phyloP scores from a whole-genome alignment of 1,140 invertebrate genomes.

The Drosophila takahashii region DNA sequence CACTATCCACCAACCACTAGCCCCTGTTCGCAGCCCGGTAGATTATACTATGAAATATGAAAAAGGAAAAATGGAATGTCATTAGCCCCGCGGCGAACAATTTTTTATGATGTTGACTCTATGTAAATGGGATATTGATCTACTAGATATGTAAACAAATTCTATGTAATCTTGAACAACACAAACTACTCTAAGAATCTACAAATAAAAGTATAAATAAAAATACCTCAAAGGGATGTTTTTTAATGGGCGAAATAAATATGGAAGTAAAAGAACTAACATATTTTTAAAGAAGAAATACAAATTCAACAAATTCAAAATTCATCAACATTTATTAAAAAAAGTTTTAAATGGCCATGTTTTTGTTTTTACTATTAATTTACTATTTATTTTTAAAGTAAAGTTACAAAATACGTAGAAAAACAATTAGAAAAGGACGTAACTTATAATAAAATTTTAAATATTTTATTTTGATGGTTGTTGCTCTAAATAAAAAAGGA shows the following conservation, averaged over 20 bases:
- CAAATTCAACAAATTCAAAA: too few species aligned
- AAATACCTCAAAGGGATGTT: not conserved
- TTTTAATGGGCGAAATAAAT: not conserved
- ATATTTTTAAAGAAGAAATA: too few species aligned
- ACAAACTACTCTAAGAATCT: slow-evolving; percentile 53
- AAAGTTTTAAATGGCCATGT: too few species aligned
- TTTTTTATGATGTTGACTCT: slow-evolving; percentile 53
- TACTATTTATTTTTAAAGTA: too few species aligned
- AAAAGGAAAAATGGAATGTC: slow-evolving; percentile 6
- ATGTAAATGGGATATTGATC: slow-evolving; percentile 79
- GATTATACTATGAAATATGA: slow-evolving; percentile 1
- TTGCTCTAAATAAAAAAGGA: too few species aligned
- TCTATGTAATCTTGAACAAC: slow-evolving; percentile 68
- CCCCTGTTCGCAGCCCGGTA: slow-evolving; percentile 13
- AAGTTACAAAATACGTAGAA: too few species aligned
- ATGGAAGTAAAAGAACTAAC: too few species aligned
- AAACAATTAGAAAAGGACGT: too few species aligned
- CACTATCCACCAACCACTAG: slow-evolving; percentile 28
- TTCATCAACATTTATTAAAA: too few species aligned
- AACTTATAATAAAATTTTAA: too few species aligned
- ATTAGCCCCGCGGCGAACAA: slow-evolving; percentile 20
- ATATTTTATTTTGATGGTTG: too few species aligned
- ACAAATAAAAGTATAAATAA: slow-evolving; percentile 30
- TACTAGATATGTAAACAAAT: slow-evolving; percentile 66
- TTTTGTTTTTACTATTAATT: too few species aligned